Evolutionary conservation across 1,140 invertebrate species (phyloP), one percentile per base, ranked within the genome.

Genomic region (Diorhabda carinulata): DNA sequence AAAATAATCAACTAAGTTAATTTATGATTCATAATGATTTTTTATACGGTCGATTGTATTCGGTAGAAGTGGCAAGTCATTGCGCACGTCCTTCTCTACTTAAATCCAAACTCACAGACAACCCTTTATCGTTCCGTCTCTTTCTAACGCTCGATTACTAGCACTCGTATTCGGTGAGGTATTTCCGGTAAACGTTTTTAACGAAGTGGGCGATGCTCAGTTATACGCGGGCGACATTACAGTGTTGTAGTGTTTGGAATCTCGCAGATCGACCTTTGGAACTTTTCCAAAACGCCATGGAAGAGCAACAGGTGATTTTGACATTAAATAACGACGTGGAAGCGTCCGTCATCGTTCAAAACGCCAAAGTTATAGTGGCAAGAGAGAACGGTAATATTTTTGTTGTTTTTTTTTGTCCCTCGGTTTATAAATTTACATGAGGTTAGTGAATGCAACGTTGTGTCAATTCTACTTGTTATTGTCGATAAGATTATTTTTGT

Each of bases 321-420:
- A 71, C 67, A 56, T 57, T 69, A 9, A 68, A 68, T 44, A 63
- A 43, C 64, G 71, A 68, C 64, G 72, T 72, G 45, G 66, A 72
- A 9, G 70, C 73, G 7, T 74, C 73, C 7, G 73, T 74, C n/a
- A 74, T 74, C 9, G 73, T 74, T 40, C 73, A 74, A 58, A 74
- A 74, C 10, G 57, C 61, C 47, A 64, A 64, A 64, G 63, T 64
- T 5, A 56, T 64, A 8, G 63, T 64, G 8, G 42, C 63, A 47
- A 64, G 63, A 56, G 43, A 64, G 56, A 64, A 64, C 25, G 63
- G 63, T 64, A 64, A 64, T 45, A 47, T 64, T 64, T 64, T 64
- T 25, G 2, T 3, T 8, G 2, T 52, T 52, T 52, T 3, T 52
- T 52, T 6, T 52, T 52, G 47, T 52, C 47, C 6, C 47, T 8